Evolutionary conservation across 2,797 vertebrate species (phyloP), one percentile per base, ranked within the genome.

Genomic region (Argya squamiceps): DNA sequence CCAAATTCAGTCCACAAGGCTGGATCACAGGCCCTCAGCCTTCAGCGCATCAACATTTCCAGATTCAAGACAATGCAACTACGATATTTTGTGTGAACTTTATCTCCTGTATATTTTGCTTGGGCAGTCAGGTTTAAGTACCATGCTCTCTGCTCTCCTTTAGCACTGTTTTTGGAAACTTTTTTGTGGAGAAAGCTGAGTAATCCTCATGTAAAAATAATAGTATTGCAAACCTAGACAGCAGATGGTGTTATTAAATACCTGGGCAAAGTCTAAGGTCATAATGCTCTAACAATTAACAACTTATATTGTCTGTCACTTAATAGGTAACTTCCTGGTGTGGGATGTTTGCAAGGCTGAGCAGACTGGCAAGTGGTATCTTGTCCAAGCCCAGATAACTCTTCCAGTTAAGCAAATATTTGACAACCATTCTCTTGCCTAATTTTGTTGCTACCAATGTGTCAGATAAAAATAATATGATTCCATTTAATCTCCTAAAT

Each of bases 161-260:
- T 92, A 95, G 84, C 79, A 84, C 71, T 92, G 41, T 29, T 77
- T 92, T 62, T 96, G 74, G 73, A 91, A 69, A 37, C 55, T 93
- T 96, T 77, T 96, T 97, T 95, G 84, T 46, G 50, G 95, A 97
- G 87, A 91, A 96, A 88, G 86, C 97, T 91, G 68, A 96, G 76
- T 93, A 96, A 95, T 96, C 89, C 91, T 95, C 60, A 89, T 91
- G 93, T 93, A 86, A 95, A 97, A 97, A 92, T 90, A 96, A 92
- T 56, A 78, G 64, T 43, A 52, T 87, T 88, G 76, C 94, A 92
- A 78, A 87, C 41, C 73, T 44, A 92, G 92, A 95, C 73, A 82
- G 90, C 96, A 97, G 97, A 96, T 97, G 96, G 91, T 97, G 93
- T 97, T 96, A 94, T 96, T 97, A 97, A 97, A 96, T 89, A 97